Percentiles rank a stretch among this genome's conserved stretches.
These are phyloP conservation scores for Drosophila pullipes DNA, from an alignment of 2,888 invertebrate species.

Conservation along the genomic window DNA sequence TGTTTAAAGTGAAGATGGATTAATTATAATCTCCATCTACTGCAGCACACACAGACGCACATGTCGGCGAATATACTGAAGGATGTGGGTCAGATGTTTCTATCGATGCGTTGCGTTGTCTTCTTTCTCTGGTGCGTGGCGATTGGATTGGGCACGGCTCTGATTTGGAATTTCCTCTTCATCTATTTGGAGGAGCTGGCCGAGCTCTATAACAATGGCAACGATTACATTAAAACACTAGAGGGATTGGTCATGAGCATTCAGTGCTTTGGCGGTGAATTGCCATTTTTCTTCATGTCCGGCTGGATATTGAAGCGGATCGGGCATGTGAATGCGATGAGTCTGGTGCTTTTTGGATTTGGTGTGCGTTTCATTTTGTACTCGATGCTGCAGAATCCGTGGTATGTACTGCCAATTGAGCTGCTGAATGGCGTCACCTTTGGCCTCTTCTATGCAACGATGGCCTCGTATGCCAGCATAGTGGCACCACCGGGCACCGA, in stretches of 20 bases:
- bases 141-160: conserved; percentile 93
- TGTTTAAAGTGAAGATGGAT: neutral
- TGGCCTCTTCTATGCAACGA: conserved; percentile 94
- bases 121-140: conserved; percentile 93
- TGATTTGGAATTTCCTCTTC: conserved; percentile 95
- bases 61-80: conserved; percentile 89
- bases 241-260: conserved; percentile 91
- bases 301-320: conserved; percentile 91
- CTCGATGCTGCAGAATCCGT: conserved; percentile 91
- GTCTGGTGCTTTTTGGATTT: conserved; percentile 91
- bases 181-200: conserved; percentile 93
- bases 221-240: conserved; percentile 89
- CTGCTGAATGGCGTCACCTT: conserved; percentile 94
- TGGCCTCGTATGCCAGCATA: conserved; percentile 94
- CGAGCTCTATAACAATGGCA: conserved; percentile 82
- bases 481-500: conserved; percentile 94
- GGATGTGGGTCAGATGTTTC: conserved; percentile 89
- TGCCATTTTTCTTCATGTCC: conserved; percentile 94
- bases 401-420: conserved; percentile 94
- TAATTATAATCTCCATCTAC: neutral
- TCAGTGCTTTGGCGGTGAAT: conserved; percentile 93
- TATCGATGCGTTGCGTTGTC: conserved; percentile 89
- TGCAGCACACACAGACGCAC: conserved; percentile 88
- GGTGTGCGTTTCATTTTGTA: conserved; percentile 93
- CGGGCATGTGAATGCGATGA: conserved; percentile 94